Evolutionary conservation across 2,888 invertebrate species (phyloP).

Genomic region (Apotomis betuletana): DNA sequence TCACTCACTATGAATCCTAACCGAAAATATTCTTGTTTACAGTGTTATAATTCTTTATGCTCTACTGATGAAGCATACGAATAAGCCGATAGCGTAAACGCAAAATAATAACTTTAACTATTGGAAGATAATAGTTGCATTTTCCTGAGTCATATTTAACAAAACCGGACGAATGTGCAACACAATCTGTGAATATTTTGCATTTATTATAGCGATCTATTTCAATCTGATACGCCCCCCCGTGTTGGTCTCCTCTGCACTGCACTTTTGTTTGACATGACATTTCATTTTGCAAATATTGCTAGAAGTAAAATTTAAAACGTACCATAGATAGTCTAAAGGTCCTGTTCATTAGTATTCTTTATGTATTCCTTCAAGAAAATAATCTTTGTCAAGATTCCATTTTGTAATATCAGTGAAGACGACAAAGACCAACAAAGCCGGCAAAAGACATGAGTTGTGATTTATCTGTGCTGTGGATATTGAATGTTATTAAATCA

Average conservation of each 20-base stretch:
- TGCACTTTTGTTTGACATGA: conserved; percentile 41
- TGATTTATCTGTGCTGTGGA: too few species aligned
- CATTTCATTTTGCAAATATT: conserved; percentile 24
- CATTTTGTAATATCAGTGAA: too few species aligned
- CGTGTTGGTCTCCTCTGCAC: conserved; percentile 19
- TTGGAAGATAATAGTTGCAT: conserved; percentile 1
- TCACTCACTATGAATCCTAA: conserved; percentile 11
- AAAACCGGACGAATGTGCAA: conserved; percentile 2
- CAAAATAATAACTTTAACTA: neutral
- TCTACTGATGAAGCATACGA: conserved; percentile 29
- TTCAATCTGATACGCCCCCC: conserved; percentile 41
- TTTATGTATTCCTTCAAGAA: too few species aligned
- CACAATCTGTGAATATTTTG: conserved; percentile 1
- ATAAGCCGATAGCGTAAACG: conserved; percentile 11
- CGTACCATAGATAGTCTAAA: neutral
- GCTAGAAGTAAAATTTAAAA: conserved; percentile 5
- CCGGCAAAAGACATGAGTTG: too few species aligned
- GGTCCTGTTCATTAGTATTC: neutral
- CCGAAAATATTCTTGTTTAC: conserved; percentile 39
- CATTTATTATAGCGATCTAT: conserved; percentile 26
- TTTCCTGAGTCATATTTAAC: conserved; percentile 6
- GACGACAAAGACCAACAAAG: too few species aligned
- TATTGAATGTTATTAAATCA: too few species aligned
- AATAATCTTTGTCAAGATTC: neutral
- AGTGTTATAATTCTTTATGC: conserved; percentile 32